A percentile compares a stretch with the other conserved stretches of the same genome.
Evolutionary conservation across 1,140 invertebrate genomes (phyloP).

Genomic region (Drosophila repletoides): DNA sequence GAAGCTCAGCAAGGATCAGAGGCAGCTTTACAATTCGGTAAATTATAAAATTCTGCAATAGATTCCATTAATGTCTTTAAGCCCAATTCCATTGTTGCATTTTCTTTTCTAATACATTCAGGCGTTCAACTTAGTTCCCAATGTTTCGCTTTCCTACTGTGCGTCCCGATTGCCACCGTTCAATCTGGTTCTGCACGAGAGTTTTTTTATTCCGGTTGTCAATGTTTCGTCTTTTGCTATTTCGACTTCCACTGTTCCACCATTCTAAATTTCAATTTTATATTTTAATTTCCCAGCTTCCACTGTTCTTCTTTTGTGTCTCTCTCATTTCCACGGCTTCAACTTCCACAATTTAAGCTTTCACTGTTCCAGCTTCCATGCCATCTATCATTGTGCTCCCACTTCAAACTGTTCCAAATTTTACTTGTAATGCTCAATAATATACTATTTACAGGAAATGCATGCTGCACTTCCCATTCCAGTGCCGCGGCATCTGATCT

Average conservation of each 20-base stretch:
- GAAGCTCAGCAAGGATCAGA: slow-evolving; percentile 20
- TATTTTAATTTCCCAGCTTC: no score
- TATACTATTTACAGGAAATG: slow-evolving; percentile 13
- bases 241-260: no score
- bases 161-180: no score
- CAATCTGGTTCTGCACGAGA: no score
- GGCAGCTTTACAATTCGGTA: slow-evolving; percentile 56
- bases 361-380: not conserved
- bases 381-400: not conserved
- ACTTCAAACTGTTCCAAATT: not conserved
- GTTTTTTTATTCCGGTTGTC: no score
- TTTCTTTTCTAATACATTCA: not conserved
- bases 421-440: not conserved
- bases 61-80: not conserved
- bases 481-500: slow-evolving; percentile 53
- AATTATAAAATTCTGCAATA: not conserved
- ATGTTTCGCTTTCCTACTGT: not conserved
- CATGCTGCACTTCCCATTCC: slow-evolving; percentile 62
- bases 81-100: not conserved
- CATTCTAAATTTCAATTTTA: no score
- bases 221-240: no score
- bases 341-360: not conserved
- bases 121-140: not conserved
- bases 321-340: not conserved
- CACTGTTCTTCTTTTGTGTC: no score